These are phyloP conservation scores for Flexamia atlantica DNA, from an alignment of 2,888 invertebrate species.

Conservation along the genomic window DNA sequence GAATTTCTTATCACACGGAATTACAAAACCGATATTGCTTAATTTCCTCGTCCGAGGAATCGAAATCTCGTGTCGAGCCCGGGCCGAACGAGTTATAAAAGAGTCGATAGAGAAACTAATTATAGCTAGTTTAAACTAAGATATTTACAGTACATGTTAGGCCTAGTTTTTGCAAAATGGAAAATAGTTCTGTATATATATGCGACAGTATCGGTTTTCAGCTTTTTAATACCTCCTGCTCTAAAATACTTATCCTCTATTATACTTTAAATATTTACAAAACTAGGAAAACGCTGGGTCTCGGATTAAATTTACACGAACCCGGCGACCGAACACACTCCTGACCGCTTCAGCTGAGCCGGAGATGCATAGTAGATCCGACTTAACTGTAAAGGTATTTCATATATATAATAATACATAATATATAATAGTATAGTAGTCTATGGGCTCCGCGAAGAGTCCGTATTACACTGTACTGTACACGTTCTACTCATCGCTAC, in stretches of 20 bases:
- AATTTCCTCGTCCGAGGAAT: constrained; percentile 32
- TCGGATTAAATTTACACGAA: constrained; percentile 45
- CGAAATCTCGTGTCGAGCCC: neutral
- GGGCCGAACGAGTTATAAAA: constrained; percentile 42
- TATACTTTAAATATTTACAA: constrained; percentile 49
- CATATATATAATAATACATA: constrained; percentile 62
- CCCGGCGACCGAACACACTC: constrained; percentile 7
- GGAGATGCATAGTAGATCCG: constrained; percentile 59
- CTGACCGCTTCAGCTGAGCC: constrained; percentile 55
- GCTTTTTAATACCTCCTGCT: constrained; percentile 49
- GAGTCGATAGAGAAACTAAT: constrained; percentile 51
- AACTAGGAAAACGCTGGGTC: constrained; percentile 22
- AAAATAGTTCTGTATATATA: constrained; percentile 59
- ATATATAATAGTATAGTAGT: constrained; percentile 60
- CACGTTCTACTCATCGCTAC: constrained; percentile 27
- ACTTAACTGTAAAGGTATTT: constrained; percentile 60
- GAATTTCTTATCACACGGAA: constrained; percentile 46
- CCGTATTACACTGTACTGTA: constrained; percentile 22
- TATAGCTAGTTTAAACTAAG: constrained; percentile 57
- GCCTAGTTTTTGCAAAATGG: constrained; percentile 57
- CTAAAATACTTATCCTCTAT: constrained; percentile 56
- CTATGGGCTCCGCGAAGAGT: constrained; percentile 48
- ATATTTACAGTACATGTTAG: constrained; percentile 54
- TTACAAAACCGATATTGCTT: constrained; percentile 55
- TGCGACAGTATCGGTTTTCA: constrained; percentile 39